Percentiles rank a stretch among this genome's conserved stretches.
Conservation (phyloP, 1,140 invertebrate species). For the Babylonia areolata region DNA sequence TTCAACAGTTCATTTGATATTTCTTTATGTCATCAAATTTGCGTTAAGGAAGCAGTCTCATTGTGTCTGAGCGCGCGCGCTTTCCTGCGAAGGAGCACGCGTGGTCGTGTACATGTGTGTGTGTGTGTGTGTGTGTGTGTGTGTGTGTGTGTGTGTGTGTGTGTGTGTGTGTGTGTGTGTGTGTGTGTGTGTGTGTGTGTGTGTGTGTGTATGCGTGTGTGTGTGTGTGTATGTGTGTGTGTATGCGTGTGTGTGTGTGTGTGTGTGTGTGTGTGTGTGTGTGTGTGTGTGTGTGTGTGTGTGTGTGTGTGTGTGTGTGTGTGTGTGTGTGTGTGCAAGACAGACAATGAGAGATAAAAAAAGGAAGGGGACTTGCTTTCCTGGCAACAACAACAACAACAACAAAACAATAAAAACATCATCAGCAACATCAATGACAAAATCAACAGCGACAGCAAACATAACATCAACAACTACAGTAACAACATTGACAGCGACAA, state of each 20-base stretch:
- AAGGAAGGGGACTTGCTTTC: too few relatives aligned
- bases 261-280: neutral
- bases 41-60: too few relatives aligned
- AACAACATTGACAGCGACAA: too few relatives aligned
- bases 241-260: neutral
- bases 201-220: conserved; percentile 6
- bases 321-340: neutral
- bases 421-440: too few relatives aligned
- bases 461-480: too few relatives aligned
- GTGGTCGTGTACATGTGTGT: neutral
- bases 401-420: too few relatives aligned
- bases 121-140: neutral
- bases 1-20: too few relatives aligned
- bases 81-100: neutral
- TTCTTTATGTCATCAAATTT: too few relatives aligned
- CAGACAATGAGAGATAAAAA: too few relatives aligned
- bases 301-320: neutral
- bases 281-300: neutral
- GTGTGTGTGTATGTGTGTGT: neutral
- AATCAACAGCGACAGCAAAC: too few relatives aligned
- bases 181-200: neutral
- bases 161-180: neutral
- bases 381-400: too few relatives aligned
- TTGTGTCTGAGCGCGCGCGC: neutral
- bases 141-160: neutral